These are phyloP conservation scores for Petrolisthes cinctipes DNA, from an alignment of 2,888 invertebrate genomes.

Conservation along the genomic window DNA sequence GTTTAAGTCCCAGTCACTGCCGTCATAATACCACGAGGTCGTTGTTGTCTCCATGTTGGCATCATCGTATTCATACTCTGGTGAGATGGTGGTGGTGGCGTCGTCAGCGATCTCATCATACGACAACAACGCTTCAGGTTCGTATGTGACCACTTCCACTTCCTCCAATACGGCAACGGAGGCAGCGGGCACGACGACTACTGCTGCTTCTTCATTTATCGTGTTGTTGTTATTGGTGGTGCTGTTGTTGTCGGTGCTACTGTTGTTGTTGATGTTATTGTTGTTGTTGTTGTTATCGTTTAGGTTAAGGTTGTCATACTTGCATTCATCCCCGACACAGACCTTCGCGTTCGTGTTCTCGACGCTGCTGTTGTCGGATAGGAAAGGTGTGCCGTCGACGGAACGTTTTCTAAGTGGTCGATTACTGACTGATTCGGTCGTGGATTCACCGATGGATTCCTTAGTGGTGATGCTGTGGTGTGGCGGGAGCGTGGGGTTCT, in stretches of 20 bases:
- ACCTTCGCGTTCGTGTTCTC: neutral
- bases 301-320: neutral
- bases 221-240: too few species aligned
- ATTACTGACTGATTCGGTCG: neutral
- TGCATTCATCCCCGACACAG: neutral
- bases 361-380: neutral
- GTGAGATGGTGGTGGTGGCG: neutral
- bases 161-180: neutral
- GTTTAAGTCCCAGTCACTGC: constrained; percentile 30
- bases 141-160: neutral
- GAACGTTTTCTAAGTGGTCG: neutral
- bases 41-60: neutral
- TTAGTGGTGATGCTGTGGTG: neutral
- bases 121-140: neutral
- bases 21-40: constrained; percentile 8
- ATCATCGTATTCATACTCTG: neutral
- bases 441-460: neutral
- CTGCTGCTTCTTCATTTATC: too few species aligned
- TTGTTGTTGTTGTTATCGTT: too few species aligned
- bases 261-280: too few species aligned
- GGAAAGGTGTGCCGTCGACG: neutral
- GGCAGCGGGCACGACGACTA: too few species aligned
- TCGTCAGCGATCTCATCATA: neutral
- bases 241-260: too few species aligned
- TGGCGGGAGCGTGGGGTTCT: too few species aligned